Conservation (phyloP, 2,888 invertebrate genomes). For the Cylloceria caligata region DNA sequence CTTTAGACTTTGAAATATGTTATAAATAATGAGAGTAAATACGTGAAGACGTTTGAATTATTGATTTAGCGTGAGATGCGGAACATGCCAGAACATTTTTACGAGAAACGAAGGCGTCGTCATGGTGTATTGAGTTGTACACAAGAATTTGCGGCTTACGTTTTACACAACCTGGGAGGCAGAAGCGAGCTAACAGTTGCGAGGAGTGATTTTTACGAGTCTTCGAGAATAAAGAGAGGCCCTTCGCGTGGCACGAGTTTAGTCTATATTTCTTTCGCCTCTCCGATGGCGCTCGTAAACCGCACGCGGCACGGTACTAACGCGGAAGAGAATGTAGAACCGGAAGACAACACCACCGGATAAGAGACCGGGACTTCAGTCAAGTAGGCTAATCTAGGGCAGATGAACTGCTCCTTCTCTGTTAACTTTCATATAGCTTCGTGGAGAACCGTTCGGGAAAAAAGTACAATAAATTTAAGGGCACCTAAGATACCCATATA, state of each 20-base stretch:
- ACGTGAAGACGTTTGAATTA: conserved; percentile 39
- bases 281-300: conserved; percentile 61
- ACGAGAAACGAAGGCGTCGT: conserved; percentile 52
- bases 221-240: conserved; percentile 67
- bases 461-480: conserved; percentile 38
- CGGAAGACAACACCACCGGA: conserved; percentile 59
- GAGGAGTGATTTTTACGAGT: conserved; percentile 66
- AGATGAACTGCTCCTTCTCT: conserved; percentile 44
- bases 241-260: conserved; percentile 64
- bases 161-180: conserved; percentile 39
- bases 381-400: conserved; percentile 64
- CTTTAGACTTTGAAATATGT: conserved; percentile 1
- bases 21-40: conserved; percentile 20
- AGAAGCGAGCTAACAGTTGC: conserved; percentile 53
- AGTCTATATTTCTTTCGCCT: conserved; percentile 63
- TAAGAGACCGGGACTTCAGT: conserved; percentile 40
- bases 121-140: conserved; percentile 65
- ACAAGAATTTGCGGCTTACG: conserved; percentile 60
- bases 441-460: conserved; percentile 36
- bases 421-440: conserved; percentile 28
- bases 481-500: neutral
- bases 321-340: conserved; percentile 57
- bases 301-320: conserved; percentile 57
- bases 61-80: conserved; percentile 44
- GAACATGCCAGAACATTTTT: conserved; percentile 59